These are phyloP conservation scores for Microtus agrestis DNA, from an alignment of 2,797 vertebrate species.

Conservation along the genomic window DNA sequence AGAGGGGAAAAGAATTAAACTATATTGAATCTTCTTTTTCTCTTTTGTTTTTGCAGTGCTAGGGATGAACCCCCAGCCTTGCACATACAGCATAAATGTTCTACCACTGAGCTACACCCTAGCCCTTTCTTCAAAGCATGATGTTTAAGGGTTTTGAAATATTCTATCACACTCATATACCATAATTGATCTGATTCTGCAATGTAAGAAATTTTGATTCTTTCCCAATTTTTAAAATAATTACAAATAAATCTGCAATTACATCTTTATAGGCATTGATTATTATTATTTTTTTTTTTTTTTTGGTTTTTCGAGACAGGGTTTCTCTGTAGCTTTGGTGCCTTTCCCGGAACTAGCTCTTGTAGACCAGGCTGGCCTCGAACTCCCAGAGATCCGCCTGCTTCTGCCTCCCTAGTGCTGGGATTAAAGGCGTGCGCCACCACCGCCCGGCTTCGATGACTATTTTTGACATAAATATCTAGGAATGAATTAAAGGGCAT, in stretches of 20 bases:
- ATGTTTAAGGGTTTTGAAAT: constrained; percentile 17
- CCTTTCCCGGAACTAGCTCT: no score
- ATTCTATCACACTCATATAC: background rate
- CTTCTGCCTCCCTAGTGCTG: no score
- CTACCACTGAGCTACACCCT: background rate
- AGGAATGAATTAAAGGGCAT: constrained; percentile 12
- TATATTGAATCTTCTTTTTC: constrained; percentile 22
- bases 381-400: no score
- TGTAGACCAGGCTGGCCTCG: no score
- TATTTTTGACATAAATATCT: constrained; percentile 47
- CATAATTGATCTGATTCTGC: background rate
- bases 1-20: background rate
- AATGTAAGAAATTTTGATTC: background rate
- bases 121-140: background rate
- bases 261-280: background rate
- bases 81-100: background rate
- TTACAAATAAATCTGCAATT: constrained; percentile 47
- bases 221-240: constrained; percentile 49
- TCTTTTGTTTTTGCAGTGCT: background rate
- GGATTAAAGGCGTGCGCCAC: no score
- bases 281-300: no score
- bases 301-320: no score
- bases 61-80: background rate
- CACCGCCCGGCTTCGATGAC: no score
- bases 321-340: no score